A percentile compares a stretch with the other conserved stretches of the same genome.
Conservation (phyloP, 2,888 invertebrate species). For the Diarsia mendica region DNA sequence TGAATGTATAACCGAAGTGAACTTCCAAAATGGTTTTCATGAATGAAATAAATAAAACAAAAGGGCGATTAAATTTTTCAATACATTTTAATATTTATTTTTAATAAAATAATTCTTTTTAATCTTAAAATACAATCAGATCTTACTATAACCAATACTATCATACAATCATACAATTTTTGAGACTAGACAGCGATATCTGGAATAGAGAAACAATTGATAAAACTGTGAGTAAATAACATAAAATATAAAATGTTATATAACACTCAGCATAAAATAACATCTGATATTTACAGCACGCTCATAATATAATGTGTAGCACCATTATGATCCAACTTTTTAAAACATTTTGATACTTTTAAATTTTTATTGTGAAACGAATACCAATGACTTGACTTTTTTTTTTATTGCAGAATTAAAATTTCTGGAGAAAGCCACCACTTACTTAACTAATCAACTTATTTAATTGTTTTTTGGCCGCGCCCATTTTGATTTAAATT, state of each 20-base stretch:
- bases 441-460: not conserved
- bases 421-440: not conserved
- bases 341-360: conserved; percentile 43
- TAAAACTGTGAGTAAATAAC: conserved; percentile 61
- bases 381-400: not conserved
- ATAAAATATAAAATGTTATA: conserved; percentile 53
- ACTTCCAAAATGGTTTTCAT: not conserved
- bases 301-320: conserved; percentile 68
- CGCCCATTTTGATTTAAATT: not conserved
- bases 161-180: conserved; percentile 80
- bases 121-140: conserved; percentile 82
- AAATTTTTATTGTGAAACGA: not conserved
- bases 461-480: not conserved
- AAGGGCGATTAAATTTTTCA: conserved; percentile 48
- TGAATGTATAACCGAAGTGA: not conserved
- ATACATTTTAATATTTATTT: conserved; percentile 77
- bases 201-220: conserved; percentile 64
- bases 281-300: conserved; percentile 66
- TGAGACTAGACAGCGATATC: conserved; percentile 88
- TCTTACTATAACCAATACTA: conserved; percentile 81
- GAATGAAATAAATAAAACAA: conserved; percentile 13
- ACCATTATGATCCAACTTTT: conserved; percentile 80
- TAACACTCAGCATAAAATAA: conserved; percentile 52
- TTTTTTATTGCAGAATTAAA: not conserved
- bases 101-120: conserved; percentile 83